Conservation (phyloP, 2,113 vertebrate genomes). For the Neodontobutis hainanensis region DNA sequence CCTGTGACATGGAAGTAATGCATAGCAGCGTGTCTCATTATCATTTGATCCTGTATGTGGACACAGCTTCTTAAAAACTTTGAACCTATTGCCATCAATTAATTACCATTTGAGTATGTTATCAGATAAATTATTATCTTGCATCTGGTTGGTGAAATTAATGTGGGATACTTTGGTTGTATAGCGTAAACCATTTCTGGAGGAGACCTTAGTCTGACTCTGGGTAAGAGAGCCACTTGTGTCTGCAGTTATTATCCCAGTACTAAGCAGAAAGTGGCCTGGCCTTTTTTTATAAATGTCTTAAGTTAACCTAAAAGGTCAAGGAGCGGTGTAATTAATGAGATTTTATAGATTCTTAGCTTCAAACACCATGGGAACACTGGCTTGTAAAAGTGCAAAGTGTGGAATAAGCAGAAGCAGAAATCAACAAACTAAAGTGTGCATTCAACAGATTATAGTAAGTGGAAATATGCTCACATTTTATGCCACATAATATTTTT, state of each 20-base stretch:
- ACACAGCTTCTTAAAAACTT: too few species aligned
- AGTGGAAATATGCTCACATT: too few species aligned
- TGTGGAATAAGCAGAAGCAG: constrained; percentile 18
- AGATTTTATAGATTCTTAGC: constrained; percentile 30
- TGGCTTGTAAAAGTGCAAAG: constrained; percentile 46
- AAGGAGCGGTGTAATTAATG: constrained; percentile 39
- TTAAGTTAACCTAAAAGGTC: constrained; percentile 27
- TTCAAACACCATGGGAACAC: constrained; percentile 22
- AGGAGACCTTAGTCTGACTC: background rate
- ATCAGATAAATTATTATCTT: too few species aligned
- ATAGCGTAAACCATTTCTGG: background rate
- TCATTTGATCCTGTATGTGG: too few species aligned
- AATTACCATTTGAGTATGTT: too few species aligned
- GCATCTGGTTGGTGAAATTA: too few species aligned
- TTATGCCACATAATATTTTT: too few species aligned
- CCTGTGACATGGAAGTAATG: too few species aligned
- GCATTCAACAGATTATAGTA: background rate
- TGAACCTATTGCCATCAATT: too few species aligned
- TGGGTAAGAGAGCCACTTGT: background rate
- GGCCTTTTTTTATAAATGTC: constrained; percentile 37
- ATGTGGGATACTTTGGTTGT: background rate
- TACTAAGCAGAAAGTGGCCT: constrained; percentile 36
- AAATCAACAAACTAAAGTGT: constrained; percentile 11
- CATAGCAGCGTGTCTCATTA: too few species aligned
- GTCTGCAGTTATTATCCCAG: constrained; percentile 10